These are phyloP conservation scores for Eulemur albifrons DNA, from an alignment of 2,797 vertebrate species.

Conservation along the genomic window DNA sequence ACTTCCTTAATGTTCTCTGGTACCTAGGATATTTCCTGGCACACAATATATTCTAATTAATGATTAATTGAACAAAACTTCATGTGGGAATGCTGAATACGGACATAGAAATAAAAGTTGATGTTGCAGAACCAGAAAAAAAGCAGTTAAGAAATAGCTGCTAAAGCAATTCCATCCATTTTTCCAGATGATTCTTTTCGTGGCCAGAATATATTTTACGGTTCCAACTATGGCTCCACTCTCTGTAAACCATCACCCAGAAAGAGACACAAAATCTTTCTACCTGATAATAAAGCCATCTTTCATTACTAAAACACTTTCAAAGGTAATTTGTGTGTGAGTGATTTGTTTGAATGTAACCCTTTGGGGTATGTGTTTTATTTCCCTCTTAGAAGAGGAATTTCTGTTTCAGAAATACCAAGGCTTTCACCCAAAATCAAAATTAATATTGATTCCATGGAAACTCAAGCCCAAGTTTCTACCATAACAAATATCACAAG, in stretches of 20 bases:
- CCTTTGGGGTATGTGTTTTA: neutral
- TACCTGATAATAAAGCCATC: neutral
- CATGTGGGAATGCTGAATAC: neutral
- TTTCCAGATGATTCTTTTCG: neutral
- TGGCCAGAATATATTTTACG: neutral
- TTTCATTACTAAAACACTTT: neutral
- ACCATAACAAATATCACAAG: neutral
- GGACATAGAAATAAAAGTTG: neutral
- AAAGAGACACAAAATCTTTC: neutral
- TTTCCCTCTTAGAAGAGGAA: neutral
- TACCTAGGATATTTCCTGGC: neutral
- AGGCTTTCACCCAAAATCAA: neutral
- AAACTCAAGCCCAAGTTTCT: neutral
- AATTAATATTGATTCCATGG: neutral
- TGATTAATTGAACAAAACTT: neutral
- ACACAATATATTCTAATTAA: neutral
- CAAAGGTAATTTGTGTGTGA: neutral
- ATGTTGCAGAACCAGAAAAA: neutral
- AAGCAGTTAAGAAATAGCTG: neutral
- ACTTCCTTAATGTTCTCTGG: neutral
- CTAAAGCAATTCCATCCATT: neutral
- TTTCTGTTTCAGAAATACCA: neutral
- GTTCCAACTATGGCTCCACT: neutral
- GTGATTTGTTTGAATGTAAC: neutral
- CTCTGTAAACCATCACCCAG: neutral